phyloP scores from a whole-genome alignment of 2,113 vertebrate genomes.

The Barbus barbus region DNA sequence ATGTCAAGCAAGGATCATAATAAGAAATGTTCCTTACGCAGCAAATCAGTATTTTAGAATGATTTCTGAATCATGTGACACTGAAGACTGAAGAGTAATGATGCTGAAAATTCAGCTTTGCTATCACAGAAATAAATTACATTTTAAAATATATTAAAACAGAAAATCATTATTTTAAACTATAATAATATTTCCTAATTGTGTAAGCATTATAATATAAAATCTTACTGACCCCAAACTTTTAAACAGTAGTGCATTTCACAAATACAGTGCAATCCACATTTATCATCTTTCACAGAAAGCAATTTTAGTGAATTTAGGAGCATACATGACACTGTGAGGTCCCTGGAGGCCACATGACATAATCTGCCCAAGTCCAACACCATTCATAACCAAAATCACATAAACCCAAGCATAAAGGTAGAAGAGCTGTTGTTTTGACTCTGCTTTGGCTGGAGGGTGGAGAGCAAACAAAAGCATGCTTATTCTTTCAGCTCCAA shows the following conservation, averaged over 20 bases:
- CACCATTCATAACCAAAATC: conserved; percentile 34
- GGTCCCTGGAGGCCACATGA: conserved; percentile 30
- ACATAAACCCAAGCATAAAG: conserved; percentile 15
- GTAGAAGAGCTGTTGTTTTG: conserved; percentile 30
- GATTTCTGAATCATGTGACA: too few species aligned
- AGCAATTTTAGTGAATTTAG: neutral
- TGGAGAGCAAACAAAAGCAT: conserved; percentile 40
- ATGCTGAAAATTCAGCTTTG: too few species aligned
- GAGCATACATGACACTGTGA: neutral
- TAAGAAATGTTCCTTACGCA: neutral
- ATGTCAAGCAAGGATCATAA: too few species aligned
- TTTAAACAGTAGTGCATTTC: neutral
- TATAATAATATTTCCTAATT: neutral
- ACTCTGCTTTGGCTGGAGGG: conserved; percentile 15
- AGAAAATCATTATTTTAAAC: too few species aligned
- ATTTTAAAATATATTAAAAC: neutral
- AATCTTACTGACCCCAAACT: neutral
- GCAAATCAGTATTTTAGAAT: too few species aligned
- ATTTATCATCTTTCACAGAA: neutral
- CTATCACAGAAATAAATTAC: neutral
- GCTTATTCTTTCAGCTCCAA: conserved; percentile 43
- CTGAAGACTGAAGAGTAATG: too few species aligned
- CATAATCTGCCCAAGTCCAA: conserved; percentile 15
- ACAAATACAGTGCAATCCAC: neutral
- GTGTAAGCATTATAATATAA: too few species aligned